phyloP scores from a whole-genome alignment of 2,888 invertebrate species.

The Drosophila koepferae region DNA sequence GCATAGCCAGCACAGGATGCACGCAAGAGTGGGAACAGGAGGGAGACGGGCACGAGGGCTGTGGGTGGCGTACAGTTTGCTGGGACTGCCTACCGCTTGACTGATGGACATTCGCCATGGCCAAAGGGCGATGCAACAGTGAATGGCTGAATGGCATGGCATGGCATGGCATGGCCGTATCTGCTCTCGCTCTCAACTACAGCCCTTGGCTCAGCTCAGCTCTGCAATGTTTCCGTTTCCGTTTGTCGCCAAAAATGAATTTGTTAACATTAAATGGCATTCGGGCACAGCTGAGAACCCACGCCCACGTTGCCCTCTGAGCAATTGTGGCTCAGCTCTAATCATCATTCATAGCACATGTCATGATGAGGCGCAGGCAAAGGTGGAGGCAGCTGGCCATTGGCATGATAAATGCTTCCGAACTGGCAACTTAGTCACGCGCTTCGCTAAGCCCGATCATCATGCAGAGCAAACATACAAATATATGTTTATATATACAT shows the following conservation, averaged over 20 bases:
- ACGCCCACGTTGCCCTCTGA: background rate
- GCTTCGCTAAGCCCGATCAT: slow-evolving; percentile 33
- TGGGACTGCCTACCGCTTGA: slow-evolving; percentile 37
- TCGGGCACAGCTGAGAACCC: slow-evolving; percentile 22
- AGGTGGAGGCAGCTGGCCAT: slow-evolving; percentile 16
- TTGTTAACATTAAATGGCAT: slow-evolving; percentile 73
- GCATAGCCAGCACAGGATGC: slow-evolving; percentile 3
- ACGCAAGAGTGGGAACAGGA: background rate
- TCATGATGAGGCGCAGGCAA: slow-evolving; percentile 6
- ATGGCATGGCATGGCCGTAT: background rate
- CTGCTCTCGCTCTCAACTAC: background rate
- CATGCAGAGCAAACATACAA: slow-evolving; percentile 36
- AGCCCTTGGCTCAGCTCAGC: slow-evolving; percentile 3
- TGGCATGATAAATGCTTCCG: slow-evolving; percentile 64
- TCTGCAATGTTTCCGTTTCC: slow-evolving; percentile 53
- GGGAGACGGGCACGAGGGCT: background rate
- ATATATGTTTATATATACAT: background rate
- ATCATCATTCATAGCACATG: slow-evolving; percentile 52
- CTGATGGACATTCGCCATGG: slow-evolving; percentile 44
- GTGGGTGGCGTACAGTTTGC: background rate
- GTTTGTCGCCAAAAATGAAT: slow-evolving; percentile 71
- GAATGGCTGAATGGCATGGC: background rate
- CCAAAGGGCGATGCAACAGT: background rate
- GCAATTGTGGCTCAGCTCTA: background rate
- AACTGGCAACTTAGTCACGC: slow-evolving; percentile 63